Evolutionary conservation across 1,140 invertebrate genomes (phyloP).

Genomic region (Temnothorax curvispinosus): DNA sequence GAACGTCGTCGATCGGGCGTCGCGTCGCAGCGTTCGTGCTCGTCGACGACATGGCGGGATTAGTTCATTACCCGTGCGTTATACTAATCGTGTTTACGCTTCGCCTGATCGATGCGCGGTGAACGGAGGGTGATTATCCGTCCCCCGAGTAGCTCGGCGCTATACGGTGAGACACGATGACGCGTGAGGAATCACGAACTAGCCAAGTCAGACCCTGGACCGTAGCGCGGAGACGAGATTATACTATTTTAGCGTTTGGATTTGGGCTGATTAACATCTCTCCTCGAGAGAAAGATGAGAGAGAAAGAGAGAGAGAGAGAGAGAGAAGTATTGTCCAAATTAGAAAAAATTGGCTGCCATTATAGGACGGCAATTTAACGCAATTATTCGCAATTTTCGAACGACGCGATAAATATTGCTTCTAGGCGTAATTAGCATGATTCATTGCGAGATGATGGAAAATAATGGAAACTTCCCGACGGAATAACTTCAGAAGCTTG

Average conservation of each 20-base stretch:
- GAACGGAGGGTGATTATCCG: slow-evolving; percentile 70
- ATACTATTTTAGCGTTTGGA: not conserved
- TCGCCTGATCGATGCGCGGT: slow-evolving; percentile 73
- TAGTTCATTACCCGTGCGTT: slow-evolving; percentile 79
- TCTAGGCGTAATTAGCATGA: slow-evolving; percentile 31
- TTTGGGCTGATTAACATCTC: not conserved
- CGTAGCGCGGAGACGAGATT: not conserved
- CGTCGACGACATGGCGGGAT: slow-evolving; percentile 74
- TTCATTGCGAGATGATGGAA: slow-evolving; percentile 57
- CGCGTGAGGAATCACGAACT: slow-evolving; percentile 65
- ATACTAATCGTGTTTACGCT: slow-evolving; percentile 81
- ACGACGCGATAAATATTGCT: slow-evolving; percentile 34
- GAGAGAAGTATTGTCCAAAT: not conserved
- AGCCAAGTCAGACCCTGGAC: not conserved
- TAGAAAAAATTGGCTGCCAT: not conserved
- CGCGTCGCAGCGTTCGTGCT: slow-evolving; percentile 69
- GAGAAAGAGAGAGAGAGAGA: not conserved
- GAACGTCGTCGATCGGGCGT: slow-evolving; percentile 38
- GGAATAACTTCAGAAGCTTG: slow-evolving; percentile 56
- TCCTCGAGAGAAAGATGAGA: not conserved
- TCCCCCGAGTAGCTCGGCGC: slow-evolving; percentile 54
- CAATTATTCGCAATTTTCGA: slow-evolving; percentile 30
- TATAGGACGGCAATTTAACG: slow-evolving; percentile 13
- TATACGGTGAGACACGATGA: slow-evolving; percentile 54
- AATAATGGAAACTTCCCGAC: slow-evolving; percentile 55